Evolutionary conservation across 2,888 invertebrate genomes (phyloP).

Genomic region (Zygothrica quintamaculata): DNA sequence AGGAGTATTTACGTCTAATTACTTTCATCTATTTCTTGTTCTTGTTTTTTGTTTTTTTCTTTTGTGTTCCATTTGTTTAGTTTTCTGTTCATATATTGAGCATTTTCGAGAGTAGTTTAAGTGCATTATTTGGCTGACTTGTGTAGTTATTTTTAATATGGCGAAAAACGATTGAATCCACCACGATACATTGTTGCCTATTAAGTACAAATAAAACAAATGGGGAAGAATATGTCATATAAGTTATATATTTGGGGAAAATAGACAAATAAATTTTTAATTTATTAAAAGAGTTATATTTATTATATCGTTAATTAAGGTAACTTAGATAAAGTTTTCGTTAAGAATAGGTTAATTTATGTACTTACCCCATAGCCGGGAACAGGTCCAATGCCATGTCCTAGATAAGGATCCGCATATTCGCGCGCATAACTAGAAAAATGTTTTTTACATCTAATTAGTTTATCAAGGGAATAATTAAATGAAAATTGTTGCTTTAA

Average conservation of each 20-base stretch:
- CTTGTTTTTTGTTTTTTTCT: conserved; percentile 13
- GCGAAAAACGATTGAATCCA: conserved; percentile 97
- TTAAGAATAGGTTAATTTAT: too few relatives aligned
- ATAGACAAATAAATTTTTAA: neutral
- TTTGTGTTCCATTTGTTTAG: too few relatives aligned
- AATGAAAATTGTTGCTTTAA: neutral
- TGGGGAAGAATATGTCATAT: conserved; percentile 4
- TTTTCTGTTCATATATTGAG: conserved; percentile 76
- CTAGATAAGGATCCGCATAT: conserved; percentile 96
- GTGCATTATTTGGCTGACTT: conserved; percentile 77
- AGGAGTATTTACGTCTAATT: conserved; percentile 68
- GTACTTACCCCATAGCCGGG: conserved; percentile 96
- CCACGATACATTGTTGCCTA: conserved; percentile 97
- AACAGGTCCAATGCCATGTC: conserved; percentile 97
- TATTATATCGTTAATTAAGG: too few relatives aligned
- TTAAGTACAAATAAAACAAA: conserved; percentile 1
- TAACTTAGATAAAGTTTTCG: too few relatives aligned
- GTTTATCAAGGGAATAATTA: conserved; percentile 12
- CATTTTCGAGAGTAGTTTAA: conserved; percentile 77
- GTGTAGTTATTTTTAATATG: conserved; percentile 89
- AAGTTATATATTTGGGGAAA: neutral
- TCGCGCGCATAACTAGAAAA: conserved; percentile 92
- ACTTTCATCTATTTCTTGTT: conserved; percentile 3
- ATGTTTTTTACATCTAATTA: conserved; percentile 52
- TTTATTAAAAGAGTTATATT: too few relatives aligned